Evolutionary conservation across 2,797 vertebrate species (phyloP).

Genomic region (Argyrosomus regius): DNA sequence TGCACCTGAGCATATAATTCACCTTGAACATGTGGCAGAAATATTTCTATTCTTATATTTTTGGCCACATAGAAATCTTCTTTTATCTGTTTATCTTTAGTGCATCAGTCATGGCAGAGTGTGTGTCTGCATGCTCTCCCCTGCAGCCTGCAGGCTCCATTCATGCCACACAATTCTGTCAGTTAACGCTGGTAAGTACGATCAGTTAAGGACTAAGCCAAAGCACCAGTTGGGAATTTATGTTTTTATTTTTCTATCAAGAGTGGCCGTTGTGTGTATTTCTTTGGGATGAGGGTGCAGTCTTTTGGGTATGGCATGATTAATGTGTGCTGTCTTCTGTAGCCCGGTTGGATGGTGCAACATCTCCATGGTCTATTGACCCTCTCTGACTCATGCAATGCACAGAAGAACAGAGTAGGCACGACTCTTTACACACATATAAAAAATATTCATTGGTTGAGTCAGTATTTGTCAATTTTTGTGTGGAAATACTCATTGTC

Average conservation of each 20-base stretch:
- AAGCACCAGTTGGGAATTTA: constrained; percentile 8
- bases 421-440: not conserved
- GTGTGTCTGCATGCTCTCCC: not conserved
- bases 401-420: constrained; percentile 22
- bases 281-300: constrained; percentile 68
- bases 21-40: not conserved
- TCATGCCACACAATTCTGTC: not conserved
- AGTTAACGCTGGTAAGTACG: not conserved
- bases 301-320: constrained; percentile 71
- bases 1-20: not conserved
- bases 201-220: constrained; percentile 23
- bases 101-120: not conserved
- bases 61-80: not conserved
- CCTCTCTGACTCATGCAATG: constrained; percentile 79
- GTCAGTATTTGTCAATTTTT: not conserved
- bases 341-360: constrained; percentile 70
- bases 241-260: constrained; percentile 58
- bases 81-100: constrained; percentile 17
- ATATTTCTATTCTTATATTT: not conserved
- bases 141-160: constrained; percentile 19
- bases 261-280: constrained; percentile 28
- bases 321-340: constrained; percentile 70
- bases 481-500: not conserved
- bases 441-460: not conserved
- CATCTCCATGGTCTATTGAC: constrained; percentile 78